Evolutionary conservation across 92 coral and sea anemone genomes (phyloP).

Genomic region (Metridium senile): DNA sequence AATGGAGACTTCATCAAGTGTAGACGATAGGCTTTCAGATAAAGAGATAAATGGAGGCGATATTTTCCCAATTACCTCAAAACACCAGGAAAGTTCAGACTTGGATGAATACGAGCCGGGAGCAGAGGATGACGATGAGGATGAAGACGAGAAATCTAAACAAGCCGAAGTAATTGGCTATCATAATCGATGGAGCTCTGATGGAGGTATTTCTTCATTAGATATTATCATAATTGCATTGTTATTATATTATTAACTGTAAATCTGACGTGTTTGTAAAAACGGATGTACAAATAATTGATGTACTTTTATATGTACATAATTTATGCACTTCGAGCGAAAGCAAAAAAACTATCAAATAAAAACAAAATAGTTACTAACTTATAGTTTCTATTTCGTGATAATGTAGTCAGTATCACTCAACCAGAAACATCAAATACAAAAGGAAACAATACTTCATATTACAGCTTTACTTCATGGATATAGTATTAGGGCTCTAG

Average conservation of each 20-base stretch:
- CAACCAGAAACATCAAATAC: too few species aligned
- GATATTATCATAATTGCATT: slow-evolving; percentile 1
- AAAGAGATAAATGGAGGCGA: slow-evolving; percentile 34
- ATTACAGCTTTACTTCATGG: too few species aligned
- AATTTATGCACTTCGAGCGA: too few species aligned
- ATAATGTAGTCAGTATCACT: too few species aligned
- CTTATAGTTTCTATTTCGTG: too few species aligned
- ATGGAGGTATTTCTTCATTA: slow-evolving; percentile 41
- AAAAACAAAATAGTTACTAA: too few species aligned
- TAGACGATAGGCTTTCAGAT: slow-evolving; percentile 38
- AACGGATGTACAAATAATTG: too few species aligned
- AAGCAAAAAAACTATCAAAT: too few species aligned
- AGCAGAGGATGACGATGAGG: slow-evolving; percentile 50
- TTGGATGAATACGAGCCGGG: slow-evolving; percentile 45
- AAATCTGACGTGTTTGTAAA: too few species aligned
- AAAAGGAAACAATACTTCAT: too few species aligned
- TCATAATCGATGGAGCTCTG: slow-evolving; percentile 63
- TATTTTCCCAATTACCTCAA: slow-evolving; percentile 2
- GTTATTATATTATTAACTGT: not conserved
- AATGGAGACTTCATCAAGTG: slow-evolving; percentile 31
- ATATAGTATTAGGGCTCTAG: too few species aligned
- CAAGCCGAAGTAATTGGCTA: slow-evolving; percentile 27
- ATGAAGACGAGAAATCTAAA: slow-evolving; percentile 26
- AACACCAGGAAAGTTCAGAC: slow-evolving; percentile 34
- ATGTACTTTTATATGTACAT: too few species aligned